Percentiles rank a stretch among this genome's conserved stretches.
These are phyloP conservation scores for Cavia porcellus DNA, from an alignment of 2,113 vertebrate genomes.

Conservation along the genomic window DNA sequence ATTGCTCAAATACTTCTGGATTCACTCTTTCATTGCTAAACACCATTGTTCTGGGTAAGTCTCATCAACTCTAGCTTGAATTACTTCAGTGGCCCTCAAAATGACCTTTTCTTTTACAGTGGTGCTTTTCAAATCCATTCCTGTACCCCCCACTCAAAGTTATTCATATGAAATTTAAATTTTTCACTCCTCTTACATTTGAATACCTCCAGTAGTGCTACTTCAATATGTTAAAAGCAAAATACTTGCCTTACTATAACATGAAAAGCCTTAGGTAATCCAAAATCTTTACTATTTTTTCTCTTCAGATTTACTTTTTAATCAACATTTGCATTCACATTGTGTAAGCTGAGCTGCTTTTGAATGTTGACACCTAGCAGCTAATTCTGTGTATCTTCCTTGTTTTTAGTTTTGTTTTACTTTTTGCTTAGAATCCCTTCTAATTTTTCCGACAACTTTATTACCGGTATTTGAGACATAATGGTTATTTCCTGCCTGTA, in stretches of 20 bases:
- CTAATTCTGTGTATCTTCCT: background rate
- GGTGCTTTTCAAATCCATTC: background rate
- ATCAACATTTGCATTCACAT: background rate
- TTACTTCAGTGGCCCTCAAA: background rate
- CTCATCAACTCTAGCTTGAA: background rate
- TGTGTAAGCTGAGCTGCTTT: background rate
- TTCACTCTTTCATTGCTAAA: background rate
- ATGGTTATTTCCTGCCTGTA: constrained; percentile 6
- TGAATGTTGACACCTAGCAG: background rate
- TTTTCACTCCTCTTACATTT: background rate
- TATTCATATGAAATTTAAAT: constrained; percentile 32
- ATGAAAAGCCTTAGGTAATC: background rate
- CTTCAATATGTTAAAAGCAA: constrained; percentile 19
- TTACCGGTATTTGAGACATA: background rate
- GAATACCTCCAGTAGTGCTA: background rate
- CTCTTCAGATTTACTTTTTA: background rate
- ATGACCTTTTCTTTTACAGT: background rate
- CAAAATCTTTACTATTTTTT: background rate
- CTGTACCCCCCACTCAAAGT: background rate
- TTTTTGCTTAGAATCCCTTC: background rate
- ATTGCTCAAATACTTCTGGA: background rate
- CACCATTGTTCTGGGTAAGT: background rate
- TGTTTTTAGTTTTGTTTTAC: background rate
- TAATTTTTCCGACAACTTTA: background rate
- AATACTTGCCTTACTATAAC: background rate